Evolutionary conservation across 2,797 vertebrate genomes (phyloP).

Genomic region (Brotogeris chrysoptera): DNA sequence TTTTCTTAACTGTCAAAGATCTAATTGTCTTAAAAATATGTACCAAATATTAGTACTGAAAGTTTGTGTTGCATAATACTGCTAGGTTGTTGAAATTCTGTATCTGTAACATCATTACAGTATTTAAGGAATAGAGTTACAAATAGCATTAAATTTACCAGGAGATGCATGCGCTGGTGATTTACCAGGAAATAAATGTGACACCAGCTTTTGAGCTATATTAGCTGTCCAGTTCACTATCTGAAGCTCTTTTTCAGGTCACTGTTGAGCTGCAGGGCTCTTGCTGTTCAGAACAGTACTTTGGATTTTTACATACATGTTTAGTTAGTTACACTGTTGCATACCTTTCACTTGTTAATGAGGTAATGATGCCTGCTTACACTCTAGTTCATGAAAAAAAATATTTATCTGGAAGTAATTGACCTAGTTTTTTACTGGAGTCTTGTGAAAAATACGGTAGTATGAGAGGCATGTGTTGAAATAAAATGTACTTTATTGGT

Average conservation of each 20-base stretch:
- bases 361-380: neutral
- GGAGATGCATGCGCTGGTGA: neutral
- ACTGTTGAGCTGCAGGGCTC: neutral
- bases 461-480: neutral
- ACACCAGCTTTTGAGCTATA: neutral
- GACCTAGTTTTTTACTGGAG: neutral
- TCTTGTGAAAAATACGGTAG: neutral
- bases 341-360: neutral
- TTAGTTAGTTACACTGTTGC: neutral
- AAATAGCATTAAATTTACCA: neutral
- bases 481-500: neutral
- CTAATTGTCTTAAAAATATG: neutral
- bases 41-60: neutral
- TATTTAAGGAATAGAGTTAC: neutral
- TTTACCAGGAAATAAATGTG: neutral
- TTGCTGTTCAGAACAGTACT: neutral
- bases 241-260: neutral
- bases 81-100: neutral
- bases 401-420: neutral
- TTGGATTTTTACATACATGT: neutral
- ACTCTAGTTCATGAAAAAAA: neutral
- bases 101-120: neutral
- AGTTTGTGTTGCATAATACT: neutral
- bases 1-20: neutral
- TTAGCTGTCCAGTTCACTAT: rapidly evolving